Base-by-base conservation (phyloP, 2,797 vertebrate species). In the Distichodus sexfasciatus region DNA sequence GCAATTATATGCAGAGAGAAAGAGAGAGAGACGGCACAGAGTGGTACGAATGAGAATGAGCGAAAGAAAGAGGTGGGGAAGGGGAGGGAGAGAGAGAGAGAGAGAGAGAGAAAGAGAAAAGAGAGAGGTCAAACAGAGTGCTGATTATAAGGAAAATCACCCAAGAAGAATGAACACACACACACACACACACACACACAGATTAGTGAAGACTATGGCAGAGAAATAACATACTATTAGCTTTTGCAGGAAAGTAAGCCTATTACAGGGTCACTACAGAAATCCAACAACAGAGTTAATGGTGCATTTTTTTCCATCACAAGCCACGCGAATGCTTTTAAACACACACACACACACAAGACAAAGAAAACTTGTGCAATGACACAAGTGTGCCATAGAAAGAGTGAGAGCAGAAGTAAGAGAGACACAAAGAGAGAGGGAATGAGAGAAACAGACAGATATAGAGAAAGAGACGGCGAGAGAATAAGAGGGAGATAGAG, bases 231-330 rank as follows among this genome's bases (percentile, higher is more conserved):
- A 14, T 50, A 67, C 59, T 57, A 69, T 69, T 71, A 77, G 44
- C 58, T 80, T 70, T 48, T 67, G 29, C 11, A 28, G 71, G 53
- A 54, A 29, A 43, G 36, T 87, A 84, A 88, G 85, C 84, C 77
- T 82, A 84, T 86, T 87, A 86, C 33, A 69, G 80, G 69, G 72
- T 63, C 11, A 76, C 73, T 58, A 75, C 54, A 64, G 46, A 69
- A 77, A 77, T 59, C 69, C 76, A 58, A 70, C 83, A 82, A 78
- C 55, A 59, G 80, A 53, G 61, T 78, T 70, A 81, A 80, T 47
- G 23, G 78, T 81, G 81, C 83, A 82, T 87, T 87, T n/a, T 85
- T 86, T 86, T 87, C 85, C 82, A 83, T 84, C 88, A 89, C 85
- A 88, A 88, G 82, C 84, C 75, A 41, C 61, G 48, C 72, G 89